Base-by-base conservation (phyloP, 2,797 vertebrate genomes). In the Sternarchorhynchus goeldii region DNA sequence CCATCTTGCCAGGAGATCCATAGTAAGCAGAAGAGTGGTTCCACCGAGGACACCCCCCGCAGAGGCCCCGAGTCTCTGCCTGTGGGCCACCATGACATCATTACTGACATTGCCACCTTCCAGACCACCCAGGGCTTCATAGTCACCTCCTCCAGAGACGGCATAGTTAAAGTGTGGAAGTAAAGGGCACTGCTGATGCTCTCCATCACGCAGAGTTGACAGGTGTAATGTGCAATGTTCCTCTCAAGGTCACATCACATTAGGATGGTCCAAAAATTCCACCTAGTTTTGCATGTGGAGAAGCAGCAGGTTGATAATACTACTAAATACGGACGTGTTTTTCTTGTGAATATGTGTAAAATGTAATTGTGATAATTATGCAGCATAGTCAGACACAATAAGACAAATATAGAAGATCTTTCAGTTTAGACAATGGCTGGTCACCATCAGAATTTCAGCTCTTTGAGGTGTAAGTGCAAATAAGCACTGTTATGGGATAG, bases 81-180 rank as follows among this genome's bases (percentile, higher is more conserved):
- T 0, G 93, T 98, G 0, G 97, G 97, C 50, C 97, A 99, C 81
- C 97, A 99, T 2, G 97, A 99, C 85, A 99, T 99, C 84, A 96
- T 99, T 89, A 99, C 97, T 0, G 97, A 99, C 84, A 93, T 99
- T 0, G 96, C 97, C 66, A 98, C 97, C 74, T 99, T 99, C 86
- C 97, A 99, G 93, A 99, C 97, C 8, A 98, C 97, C 0, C 97
- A 99, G 89, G 97, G 97, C 77, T 99, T 99, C 91, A 99, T 99
- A 78, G 95, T 98, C 73, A 99, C 97, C 2, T 96, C 97, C 0
- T 99, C 97, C 68, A 91, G 97, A 80, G 97, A 99, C 81, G 97
- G 97, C 14, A 98, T 99, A 41, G 96, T 99, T 76, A 99, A 99
- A 89, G 97, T 99, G 17, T 99, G 97, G 97, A 99, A 99, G 86